These are phyloP conservation scores for Chaenogobius annularis DNA, from an alignment of 2,113 vertebrate genomes.

Conservation along the genomic window DNA sequence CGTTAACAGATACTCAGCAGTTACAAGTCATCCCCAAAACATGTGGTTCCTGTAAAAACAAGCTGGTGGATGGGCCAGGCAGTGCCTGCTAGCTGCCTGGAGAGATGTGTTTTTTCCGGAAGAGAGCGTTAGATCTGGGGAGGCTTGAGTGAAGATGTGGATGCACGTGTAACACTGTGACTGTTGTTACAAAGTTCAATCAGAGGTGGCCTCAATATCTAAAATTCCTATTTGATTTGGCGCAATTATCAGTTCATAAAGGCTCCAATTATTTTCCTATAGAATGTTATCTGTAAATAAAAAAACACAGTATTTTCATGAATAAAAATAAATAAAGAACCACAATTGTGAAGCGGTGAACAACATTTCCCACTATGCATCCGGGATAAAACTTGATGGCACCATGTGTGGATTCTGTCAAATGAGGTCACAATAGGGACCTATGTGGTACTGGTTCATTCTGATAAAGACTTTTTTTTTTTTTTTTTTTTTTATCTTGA, in stretches of 20 bases:
- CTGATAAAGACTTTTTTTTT: neutral
- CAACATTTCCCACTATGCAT: no score
- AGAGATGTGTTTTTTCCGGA: slow-evolving; percentile 70
- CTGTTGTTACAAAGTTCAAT: slow-evolving; percentile 55
- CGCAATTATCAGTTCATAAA: neutral
- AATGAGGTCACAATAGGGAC: no score
- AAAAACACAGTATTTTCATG: no score
- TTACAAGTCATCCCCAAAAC: slow-evolving; percentile 64
- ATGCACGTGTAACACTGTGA: slow-evolving; percentile 41
- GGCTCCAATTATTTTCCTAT: neutral
- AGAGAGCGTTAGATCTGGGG: slow-evolving; percentile 45
- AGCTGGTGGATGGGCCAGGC: slow-evolving; percentile 44
- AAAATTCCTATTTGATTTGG: neutral
- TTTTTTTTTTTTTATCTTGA: neutral
- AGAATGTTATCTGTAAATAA: no score
- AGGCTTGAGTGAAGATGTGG: slow-evolving; percentile 22
- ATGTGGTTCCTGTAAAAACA: slow-evolving; percentile 75
- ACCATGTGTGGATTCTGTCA: no score
- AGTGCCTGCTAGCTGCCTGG: slow-evolving; percentile 32
- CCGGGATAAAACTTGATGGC: no score
- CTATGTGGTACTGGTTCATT: no score
- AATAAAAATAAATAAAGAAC: no score
- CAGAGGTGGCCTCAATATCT: slow-evolving; percentile 3
- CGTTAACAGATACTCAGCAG: slow-evolving; percentile 67
- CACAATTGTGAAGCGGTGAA: no score